phyloP scores from a whole-genome alignment of 2,888 invertebrate genomes.

The Ypsolopha scabrella region DNA sequence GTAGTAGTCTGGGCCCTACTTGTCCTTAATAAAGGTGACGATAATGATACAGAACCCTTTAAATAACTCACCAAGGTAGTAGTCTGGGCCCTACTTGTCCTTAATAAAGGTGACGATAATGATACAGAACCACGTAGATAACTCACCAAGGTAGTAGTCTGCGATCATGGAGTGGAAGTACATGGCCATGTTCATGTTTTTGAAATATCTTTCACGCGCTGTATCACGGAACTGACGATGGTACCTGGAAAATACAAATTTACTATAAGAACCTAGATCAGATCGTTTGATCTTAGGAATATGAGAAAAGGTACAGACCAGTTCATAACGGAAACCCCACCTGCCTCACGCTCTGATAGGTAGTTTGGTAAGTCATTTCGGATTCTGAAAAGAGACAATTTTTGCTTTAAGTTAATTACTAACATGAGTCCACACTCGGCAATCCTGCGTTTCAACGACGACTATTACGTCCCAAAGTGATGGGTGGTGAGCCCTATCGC shows the following conservation, averaged over 20 bases:
- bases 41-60: too few species aligned
- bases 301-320: conserved; percentile 66
- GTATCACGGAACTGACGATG: conserved; percentile 96
- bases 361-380: conserved; percentile 97
- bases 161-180: conserved; percentile 98
- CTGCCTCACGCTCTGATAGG: conserved; percentile 95
- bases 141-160: conserved; percentile 91
- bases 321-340: conserved; percentile 97
- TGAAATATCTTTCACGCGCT: conserved; percentile 95
- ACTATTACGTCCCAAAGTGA: too few species aligned
- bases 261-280: too few species aligned
- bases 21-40: too few species aligned
- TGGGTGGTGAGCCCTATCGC: too few species aligned
- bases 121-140: too few species aligned
- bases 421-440: too few species aligned
- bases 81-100: too few species aligned
- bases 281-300: too few species aligned
- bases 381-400: conserved; percentile 82
- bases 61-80: conserved; percentile 80
- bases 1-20: conserved; percentile 98
- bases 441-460: too few species aligned
- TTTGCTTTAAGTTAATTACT: too few species aligned
- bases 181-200: conserved; percentile 96
- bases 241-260: conserved; percentile 51
- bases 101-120: too few species aligned